Evolutionary conservation across 2,113 vertebrate genomes (phyloP), one percentile per base, ranked within the genome.

Genomic region (Notarius quadriscutis): DNA sequence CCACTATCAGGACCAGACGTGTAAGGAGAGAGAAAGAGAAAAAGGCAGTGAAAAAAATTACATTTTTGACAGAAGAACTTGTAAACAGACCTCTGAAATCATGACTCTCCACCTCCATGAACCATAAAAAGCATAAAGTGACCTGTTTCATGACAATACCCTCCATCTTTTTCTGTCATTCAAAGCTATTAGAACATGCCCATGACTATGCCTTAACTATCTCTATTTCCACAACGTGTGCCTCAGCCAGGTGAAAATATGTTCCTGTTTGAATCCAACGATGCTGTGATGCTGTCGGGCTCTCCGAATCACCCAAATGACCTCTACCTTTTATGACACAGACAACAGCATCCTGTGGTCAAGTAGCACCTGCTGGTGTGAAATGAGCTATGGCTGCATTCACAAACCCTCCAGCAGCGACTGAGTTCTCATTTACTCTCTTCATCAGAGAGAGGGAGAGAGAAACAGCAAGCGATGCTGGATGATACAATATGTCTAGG

Each of bases 1-100:
- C 98, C 94, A 99, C 98, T 99, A 93, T 0, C 67, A 89, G 85
- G 30, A 60, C 30, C 69, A 74, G 71, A 89, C 20, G 84, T 22
- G 81, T 18, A 53, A 60, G 62, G 58, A 83, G 4, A 87, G 27
- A 81, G 41, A 71, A 11, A 60, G 17, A 57, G 22, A 51, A 27
- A 22, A 80, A 53, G 6, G 18, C 17, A 48, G 18, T 30, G 11
- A 71, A 10, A 57, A 30, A 30, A 72, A 71, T 25, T 1, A 77
- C 48, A 77, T 77, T 77, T 51, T 75, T 50, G 10, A 77, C 74
- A 51, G 12, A 25, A 57, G 25, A 15, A 75, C 12, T 18, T 18
- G 62, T 8, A 84, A 53, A 57, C 14, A 84, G 65, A 74, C 65
- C 86, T 75, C 34, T 83, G 51, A 17, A 86, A 67, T 17, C 55